A percentile compares a stretch with the other conserved stretches of the same genome.
Conservation (phyloP, 2,797 vertebrate genomes). For the Pogonophryne albipinna region DNA sequence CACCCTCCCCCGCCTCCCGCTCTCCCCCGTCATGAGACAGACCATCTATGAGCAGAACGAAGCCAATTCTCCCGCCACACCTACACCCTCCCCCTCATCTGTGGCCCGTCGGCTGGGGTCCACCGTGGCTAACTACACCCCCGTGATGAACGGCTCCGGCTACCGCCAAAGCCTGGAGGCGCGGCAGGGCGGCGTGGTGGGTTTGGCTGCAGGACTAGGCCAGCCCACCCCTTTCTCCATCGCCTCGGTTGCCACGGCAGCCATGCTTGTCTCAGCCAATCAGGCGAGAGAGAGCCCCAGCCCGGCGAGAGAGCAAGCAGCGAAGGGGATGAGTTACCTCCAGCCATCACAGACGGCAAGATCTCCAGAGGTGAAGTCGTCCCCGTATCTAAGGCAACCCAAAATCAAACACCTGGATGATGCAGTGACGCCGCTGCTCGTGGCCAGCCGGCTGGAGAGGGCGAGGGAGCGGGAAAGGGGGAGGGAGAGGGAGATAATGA, state of each 20-base stretch:
- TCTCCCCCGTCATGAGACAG: constrained; percentile 84
- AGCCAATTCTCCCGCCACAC: constrained; percentile 71
- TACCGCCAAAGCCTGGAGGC: constrained; percentile 75
- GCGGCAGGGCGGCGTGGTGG: constrained; percentile 64
- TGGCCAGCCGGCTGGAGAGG: constrained; percentile 78
- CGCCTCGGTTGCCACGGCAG: constrained; percentile 75
- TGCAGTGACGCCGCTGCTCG: constrained; percentile 71
- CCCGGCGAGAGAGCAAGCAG: constrained; percentile 41
- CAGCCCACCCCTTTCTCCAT: constrained; percentile 73
- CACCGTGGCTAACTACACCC: constrained; percentile 82
- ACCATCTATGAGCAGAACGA: constrained; percentile 88
- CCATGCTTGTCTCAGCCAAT: constrained; percentile 79
- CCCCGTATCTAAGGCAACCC: constrained; percentile 85
- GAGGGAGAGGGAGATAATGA: constrained; percentile 66
- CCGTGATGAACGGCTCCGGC: constrained; percentile 80
- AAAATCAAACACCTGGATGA: constrained; percentile 88
- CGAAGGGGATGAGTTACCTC: constrained; percentile 58
- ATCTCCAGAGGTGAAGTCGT: constrained; percentile 60
- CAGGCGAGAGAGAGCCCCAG: constrained; percentile 78
- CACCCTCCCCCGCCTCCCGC: constrained; percentile 80
- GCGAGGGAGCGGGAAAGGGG: constrained; percentile 60
- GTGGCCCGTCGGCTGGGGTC: constrained; percentile 72
- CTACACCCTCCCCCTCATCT: constrained; percentile 75
- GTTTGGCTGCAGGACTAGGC: constrained; percentile 74
- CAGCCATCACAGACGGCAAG: constrained; percentile 50